Base-by-base conservation (phyloP, 2,113 vertebrate genomes). In the Sebastes fasciatus region DNA sequence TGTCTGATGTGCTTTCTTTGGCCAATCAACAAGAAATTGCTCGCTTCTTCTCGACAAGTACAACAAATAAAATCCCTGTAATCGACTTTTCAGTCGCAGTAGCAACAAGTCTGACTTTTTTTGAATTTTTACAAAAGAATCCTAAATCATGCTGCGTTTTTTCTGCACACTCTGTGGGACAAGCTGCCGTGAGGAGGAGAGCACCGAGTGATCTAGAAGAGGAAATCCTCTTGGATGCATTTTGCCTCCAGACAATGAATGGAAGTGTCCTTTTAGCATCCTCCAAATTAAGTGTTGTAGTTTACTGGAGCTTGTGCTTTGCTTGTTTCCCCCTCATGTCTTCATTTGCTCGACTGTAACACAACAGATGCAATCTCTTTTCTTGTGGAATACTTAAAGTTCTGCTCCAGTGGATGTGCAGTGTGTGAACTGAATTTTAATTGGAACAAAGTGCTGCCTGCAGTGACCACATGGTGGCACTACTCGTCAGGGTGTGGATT, bases 151-250 rank as follows among this genome's bases (percentile, higher is more conserved):
- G n/a, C 40, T 8, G 17, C 12, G 2, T 19, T 79, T n/a, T n/a
- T 46, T 73, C 19, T 64, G 1, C 40, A 1, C 61, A 66, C 52
- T 60, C 55, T 74, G 14, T 51, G 57, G 17, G 62, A 21, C 55
- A 23, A 51, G 63, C 48, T 68, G 68, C 54, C 43, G 76, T 77
- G 81, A 88, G 26, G 81, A 88, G 26, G 69, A 77, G 58, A 61
- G 57, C 65, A 34, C 52, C n/a, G 58, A 88, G 71, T 77, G 77
- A 80, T 90, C 78, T 58, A 85, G 74, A 82, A 88, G 68, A 91
- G 94, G 95, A 95, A 93, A 94, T 95, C 94, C 93, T 93, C 73
- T 85, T 10, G 54, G 83, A 83, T 82, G 63, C 65, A 6, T 43
- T 83, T 88, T 83, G 67, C 65, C 23, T 54, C 63, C 57, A 84